A percentile compares a stretch with the other conserved stretches of the same genome.
These are phyloP conservation scores for Nasonovia ribisnigri DNA, from an alignment of 2,888 invertebrate species.

Conservation along the genomic window DNA sequence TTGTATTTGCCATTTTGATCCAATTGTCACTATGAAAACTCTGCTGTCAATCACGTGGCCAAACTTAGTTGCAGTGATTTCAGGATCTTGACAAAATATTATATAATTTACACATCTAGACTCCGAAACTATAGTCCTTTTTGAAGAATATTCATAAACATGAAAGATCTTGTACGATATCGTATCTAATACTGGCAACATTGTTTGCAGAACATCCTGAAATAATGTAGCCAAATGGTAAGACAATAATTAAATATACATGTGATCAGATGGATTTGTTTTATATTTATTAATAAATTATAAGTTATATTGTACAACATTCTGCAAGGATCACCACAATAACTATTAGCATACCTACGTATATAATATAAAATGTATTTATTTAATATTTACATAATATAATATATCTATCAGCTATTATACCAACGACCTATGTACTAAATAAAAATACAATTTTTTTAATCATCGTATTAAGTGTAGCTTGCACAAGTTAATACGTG, in stretches of 20 bases:
- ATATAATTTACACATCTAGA: constrained; percentile 58
- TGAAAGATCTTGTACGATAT: constrained; percentile 44
- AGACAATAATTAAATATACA: neutral
- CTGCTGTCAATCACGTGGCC: constrained; percentile 35
- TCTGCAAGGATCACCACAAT: neutral
- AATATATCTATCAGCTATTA: too few relatives aligned
- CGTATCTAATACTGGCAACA: constrained; percentile 1
- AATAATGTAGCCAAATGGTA: neutral
- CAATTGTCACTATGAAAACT: constrained; percentile 77
- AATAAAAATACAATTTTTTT: too few relatives aligned
- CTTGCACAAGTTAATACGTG: too few relatives aligned
- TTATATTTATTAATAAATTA: neutral
- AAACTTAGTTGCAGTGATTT: constrained; percentile 45
- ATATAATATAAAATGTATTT: too few relatives aligned
- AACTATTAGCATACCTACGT: neutral
- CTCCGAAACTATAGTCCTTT: constrained; percentile 7
- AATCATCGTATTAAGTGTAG: too few relatives aligned
- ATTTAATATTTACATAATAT: too few relatives aligned
- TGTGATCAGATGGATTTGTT: neutral
- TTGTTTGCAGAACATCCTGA: constrained; percentile 21
- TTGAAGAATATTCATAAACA: constrained; percentile 39
- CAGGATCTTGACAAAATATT: constrained; percentile 63
- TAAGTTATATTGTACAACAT: neutral
- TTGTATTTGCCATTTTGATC: constrained; percentile 81
- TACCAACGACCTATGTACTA: too few relatives aligned